phyloP scores from a whole-genome alignment of 92 coral and sea anemone species.

The Anthopleura xanthogrammica region DNA sequence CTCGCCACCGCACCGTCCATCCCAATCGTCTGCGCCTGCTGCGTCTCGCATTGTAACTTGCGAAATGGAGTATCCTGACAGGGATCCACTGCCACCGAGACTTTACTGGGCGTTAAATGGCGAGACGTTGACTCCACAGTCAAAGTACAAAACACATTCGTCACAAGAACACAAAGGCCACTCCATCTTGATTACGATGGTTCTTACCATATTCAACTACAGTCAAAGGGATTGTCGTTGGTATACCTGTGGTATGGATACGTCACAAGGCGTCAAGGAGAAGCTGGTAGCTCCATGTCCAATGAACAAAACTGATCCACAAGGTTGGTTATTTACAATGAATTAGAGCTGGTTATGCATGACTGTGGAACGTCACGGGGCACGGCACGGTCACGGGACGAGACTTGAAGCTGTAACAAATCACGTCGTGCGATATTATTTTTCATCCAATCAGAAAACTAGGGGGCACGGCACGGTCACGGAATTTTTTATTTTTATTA shows the following conservation, averaged over 20 bases:
- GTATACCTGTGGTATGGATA: conserved; percentile 5
- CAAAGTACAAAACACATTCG: not conserved
- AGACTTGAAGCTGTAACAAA: no score
- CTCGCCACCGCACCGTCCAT: no score
- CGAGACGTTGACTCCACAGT: not conserved
- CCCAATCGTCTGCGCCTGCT: no score
- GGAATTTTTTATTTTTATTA: no score
- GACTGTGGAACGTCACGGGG: no score
- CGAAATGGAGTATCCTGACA: not conserved
- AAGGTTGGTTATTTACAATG: not conserved
- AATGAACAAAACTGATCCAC: not conserved
- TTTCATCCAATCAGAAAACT: no score
- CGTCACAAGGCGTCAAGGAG: not conserved
- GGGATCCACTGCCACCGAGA: not conserved
- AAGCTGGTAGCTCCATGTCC: not conserved
- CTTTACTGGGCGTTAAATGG: not conserved
- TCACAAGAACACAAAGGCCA: not conserved
- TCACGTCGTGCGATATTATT: no score
- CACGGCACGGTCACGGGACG: no score
- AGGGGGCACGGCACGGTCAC: no score
- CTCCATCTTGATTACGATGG: not conserved
- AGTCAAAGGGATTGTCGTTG: conserved; percentile 3
- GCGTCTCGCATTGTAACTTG: not conserved
- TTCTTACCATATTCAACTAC: not conserved
- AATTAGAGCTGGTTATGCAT: no score